phyloP scores from a whole-genome alignment of 2,113 vertebrate genomes.

The Brevimyrus niger region DNA sequence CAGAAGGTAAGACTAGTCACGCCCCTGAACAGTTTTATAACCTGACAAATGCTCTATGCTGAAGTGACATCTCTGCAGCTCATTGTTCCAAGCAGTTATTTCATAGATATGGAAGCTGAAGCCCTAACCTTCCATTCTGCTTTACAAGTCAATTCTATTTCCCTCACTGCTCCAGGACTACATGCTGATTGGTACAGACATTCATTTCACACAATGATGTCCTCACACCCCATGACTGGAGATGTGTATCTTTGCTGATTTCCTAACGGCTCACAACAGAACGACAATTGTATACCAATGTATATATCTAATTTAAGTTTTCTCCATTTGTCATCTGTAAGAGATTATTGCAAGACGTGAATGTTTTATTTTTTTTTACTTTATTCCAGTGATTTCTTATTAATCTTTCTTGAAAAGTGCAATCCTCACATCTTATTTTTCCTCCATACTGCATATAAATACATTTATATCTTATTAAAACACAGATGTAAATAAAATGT shows the following conservation, averaged over 20 bases:
- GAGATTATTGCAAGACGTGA: no score
- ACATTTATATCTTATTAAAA: no score
- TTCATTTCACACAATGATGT: constrained; percentile 37
- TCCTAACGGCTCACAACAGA: not conserved
- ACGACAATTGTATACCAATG: not conserved
- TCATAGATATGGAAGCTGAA: not conserved
- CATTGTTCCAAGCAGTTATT: not conserved
- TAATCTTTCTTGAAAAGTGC: no score
- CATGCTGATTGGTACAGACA: constrained; percentile 58
- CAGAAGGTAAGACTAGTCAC: constrained; percentile 46
- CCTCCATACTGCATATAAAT: no score
- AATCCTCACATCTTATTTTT: no score
- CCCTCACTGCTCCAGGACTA: constrained; percentile 44
- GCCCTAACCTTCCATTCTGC: no score
- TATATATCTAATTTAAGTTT: no score
- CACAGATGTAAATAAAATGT: no score
- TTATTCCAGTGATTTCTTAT: no score
- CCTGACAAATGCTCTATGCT: not conserved
- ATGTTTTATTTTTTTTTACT: not conserved
- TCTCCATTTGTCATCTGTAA: no score
- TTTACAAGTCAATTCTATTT: not conserved
- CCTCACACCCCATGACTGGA: not conserved
- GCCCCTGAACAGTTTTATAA: not conserved
- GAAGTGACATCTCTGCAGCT: no score
- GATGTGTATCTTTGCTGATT: no score